A percentile compares a stretch with the other conserved stretches of the same genome.
These are phyloP conservation scores for Crioceris asparagi DNA, from an alignment of 2,888 invertebrate species.

Conservation along the genomic window DNA sequence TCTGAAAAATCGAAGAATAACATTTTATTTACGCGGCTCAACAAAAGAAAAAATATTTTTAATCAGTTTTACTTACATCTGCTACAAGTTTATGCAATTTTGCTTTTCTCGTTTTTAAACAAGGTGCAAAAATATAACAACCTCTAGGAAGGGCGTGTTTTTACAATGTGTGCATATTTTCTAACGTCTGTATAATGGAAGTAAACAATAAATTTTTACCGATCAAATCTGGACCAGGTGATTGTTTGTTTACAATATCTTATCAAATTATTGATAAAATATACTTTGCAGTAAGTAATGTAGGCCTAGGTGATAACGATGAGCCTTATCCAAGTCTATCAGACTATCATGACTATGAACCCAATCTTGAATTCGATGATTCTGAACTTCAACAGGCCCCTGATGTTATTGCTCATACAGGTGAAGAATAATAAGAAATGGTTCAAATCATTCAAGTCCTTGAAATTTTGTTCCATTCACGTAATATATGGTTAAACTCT, in stretches of 20 bases:
- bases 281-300: constrained; percentile 17
- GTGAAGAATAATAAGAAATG: no score
- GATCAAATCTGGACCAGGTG: constrained; percentile 17
- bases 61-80: no score
- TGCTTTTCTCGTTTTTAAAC: no score
- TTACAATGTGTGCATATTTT: background rate
- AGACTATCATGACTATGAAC: constrained; percentile 89
- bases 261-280: constrained; percentile 4
- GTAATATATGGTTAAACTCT: no score
- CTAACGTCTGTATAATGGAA: constrained; percentile 13
- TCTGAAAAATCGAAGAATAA: no score
- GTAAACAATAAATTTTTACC: constrained; percentile 14
- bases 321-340: constrained; percentile 80
- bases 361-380: constrained; percentile 93
- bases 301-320: constrained; percentile 34
- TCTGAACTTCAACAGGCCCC: constrained; percentile 69
- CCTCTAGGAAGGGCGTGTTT: background rate
- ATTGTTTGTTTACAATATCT: constrained; percentile 1
- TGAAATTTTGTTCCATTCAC: no score
- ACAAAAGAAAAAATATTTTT: no score
- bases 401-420: constrained; percentile 48
- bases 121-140: background rate
- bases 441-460: no score
- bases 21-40: no score
- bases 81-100: no score